phyloP scores from a whole-genome alignment of 1,140 invertebrate species.

The Megalopta genalis region DNA sequence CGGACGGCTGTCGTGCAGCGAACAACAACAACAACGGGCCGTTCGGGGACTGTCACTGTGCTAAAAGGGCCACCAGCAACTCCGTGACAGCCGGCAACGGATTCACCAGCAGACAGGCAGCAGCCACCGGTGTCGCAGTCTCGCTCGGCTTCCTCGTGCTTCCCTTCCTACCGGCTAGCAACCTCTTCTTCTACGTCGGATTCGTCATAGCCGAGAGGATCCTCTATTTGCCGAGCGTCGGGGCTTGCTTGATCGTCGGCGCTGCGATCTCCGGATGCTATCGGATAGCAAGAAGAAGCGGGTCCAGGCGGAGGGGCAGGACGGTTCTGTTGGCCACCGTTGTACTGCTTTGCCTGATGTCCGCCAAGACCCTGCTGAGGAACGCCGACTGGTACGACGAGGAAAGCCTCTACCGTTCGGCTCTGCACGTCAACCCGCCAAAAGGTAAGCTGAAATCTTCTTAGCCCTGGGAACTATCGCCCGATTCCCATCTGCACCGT shows the following conservation, averaged over 20 bases:
- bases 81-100: constrained; percentile 21
- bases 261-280: constrained; percentile 81
- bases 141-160: constrained; percentile 90
- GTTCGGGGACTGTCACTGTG: constrained; percentile 75
- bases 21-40: constrained; percentile 80
- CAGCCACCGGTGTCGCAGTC: constrained; percentile 81
- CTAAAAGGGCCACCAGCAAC: constrained; percentile 57
- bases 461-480: too few relatives aligned
- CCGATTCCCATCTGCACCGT: too few relatives aligned
- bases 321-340: constrained; percentile 80
- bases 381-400: constrained; percentile 96
- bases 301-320: constrained; percentile 76
- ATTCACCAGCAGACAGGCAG: constrained; percentile 23
- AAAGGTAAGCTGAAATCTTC: constrained; percentile 87
- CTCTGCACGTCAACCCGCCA: constrained; percentile 95
- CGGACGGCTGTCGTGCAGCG: constrained; percentile 77
- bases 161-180: constrained; percentile 96
- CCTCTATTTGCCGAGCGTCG: constrained; percentile 96
- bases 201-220: constrained; percentile 98
- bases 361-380: constrained; percentile 87
- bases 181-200: constrained; percentile 96
- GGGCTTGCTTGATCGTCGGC: constrained; percentile 93
- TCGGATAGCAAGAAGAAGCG: constrained; percentile 71
- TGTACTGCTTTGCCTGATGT: constrained; percentile 86
- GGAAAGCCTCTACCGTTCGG: constrained; percentile 95